These are phyloP conservation scores for Himalopsyche kuldschensis DNA, from an alignment of 2,888 invertebrate genomes.

Conservation along the genomic window DNA sequence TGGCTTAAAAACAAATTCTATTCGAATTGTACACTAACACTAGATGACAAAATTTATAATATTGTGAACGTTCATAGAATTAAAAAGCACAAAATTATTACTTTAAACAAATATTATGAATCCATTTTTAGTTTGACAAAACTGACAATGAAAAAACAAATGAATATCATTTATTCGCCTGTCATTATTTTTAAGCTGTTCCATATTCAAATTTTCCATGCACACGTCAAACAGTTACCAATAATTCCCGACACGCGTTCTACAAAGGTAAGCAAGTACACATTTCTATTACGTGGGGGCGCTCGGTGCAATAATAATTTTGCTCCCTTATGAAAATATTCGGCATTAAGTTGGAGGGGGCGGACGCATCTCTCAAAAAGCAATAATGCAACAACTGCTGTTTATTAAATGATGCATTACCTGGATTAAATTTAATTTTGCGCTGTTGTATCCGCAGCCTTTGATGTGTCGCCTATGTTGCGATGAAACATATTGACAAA, in stretches of 20 bases:
- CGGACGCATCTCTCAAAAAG: neutral
- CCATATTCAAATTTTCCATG: neutral
- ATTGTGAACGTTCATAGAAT: no score
- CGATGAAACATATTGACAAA: neutral
- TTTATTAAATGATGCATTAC: neutral
- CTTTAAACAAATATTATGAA: no score
- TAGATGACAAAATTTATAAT: no score
- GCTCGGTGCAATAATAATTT: neutral
- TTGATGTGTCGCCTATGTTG: neutral
- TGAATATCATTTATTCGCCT: no score
- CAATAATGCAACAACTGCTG: neutral
- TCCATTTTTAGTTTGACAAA: no score
- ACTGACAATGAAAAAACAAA: no score
- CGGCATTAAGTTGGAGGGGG: neutral
- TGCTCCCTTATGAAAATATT: neutral
- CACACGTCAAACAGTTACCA: neutral
- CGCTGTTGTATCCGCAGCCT: neutral
- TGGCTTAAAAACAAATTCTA: no score
- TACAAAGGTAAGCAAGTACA: neutral
- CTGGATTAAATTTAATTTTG: neutral
- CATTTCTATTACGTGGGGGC: neutral
- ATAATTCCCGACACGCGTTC: neutral
- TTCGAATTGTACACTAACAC: no score
- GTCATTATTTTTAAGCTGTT: neutral
- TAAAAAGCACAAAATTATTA: no score